phyloP scores from a whole-genome alignment of 2,888 invertebrate species.

The Lasioglossum pauxillum region DNA sequence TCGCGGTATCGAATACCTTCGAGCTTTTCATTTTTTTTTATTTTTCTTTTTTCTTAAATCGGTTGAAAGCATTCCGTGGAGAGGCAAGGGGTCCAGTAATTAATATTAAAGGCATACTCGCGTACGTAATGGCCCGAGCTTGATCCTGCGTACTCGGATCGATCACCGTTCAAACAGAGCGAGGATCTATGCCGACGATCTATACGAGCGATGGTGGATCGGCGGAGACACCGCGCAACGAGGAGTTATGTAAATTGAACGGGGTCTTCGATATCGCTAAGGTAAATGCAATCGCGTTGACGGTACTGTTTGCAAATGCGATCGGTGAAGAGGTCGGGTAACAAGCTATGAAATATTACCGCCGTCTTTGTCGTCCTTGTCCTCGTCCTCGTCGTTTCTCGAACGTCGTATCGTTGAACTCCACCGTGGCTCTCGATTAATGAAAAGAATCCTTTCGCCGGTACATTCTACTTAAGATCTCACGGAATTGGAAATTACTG shows the following conservation, averaged over 20 bases:
- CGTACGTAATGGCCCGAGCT: background rate
- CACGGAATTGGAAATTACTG: background rate
- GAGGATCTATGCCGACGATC: background rate
- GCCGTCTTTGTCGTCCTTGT: background rate
- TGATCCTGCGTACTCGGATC: background rate
- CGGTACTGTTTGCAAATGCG: constrained; percentile 24
- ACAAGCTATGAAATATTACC: constrained; percentile 34
- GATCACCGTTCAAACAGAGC: background rate
- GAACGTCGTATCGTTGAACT: background rate
- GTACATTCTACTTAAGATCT: background rate
- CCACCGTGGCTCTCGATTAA: background rate
- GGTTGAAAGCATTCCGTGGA: background rate
- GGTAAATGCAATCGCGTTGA: constrained; percentile 20
- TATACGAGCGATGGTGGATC: background rate
- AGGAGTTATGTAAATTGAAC: constrained; percentile 41
- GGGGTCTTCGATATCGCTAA: constrained; percentile 16
- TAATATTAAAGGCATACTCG: constrained; percentile 3
- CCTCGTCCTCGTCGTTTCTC: background rate
- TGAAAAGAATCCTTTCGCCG: background rate
- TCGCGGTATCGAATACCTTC: background rate
- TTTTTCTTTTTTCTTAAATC: background rate
- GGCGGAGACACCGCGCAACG: background rate
- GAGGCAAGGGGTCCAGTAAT: background rate
- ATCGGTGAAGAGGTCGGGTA: constrained; percentile 20
- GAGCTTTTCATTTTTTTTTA: background rate